phyloP scores from a whole-genome alignment of 2,888 invertebrate genomes.

The Xestia xanthographa region DNA sequence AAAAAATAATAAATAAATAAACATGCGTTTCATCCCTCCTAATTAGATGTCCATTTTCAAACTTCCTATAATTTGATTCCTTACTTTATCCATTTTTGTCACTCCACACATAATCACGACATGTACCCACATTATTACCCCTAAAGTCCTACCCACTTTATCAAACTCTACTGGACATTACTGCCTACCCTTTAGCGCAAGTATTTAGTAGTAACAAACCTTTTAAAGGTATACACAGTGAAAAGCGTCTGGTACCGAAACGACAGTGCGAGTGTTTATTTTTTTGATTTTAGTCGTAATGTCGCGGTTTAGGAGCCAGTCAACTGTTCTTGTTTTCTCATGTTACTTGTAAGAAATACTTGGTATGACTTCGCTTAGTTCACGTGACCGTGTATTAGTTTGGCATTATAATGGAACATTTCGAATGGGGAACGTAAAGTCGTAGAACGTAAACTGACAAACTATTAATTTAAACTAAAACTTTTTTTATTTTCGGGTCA shows the following conservation, averaged over 20 bases:
- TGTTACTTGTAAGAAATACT: background rate
- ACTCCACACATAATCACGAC: too few species aligned
- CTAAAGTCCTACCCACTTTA: background rate
- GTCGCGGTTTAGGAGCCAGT: constrained; percentile 50
- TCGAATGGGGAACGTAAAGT: too few species aligned
- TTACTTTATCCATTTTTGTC: too few species aligned
- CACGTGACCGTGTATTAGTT: background rate
- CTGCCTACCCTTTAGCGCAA: background rate
- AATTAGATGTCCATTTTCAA: too few species aligned
- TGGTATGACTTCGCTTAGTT: background rate
- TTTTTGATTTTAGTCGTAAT: constrained; percentile 61
- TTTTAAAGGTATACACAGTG: constrained; percentile 40
- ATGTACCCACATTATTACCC: background rate
- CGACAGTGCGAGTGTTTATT: constrained; percentile 49
- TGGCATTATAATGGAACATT: background rate
- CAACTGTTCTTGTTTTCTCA: background rate
- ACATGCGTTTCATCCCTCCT: too few species aligned
- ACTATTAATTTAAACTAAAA: too few species aligned
- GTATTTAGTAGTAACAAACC: constrained; percentile 38
- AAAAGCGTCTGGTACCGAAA: constrained; percentile 60
- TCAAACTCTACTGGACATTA: constrained; percentile 14
- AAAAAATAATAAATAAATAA: too few species aligned
- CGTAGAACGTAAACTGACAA: too few species aligned
- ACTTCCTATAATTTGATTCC: too few species aligned
- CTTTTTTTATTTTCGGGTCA: too few species aligned